Evolutionary conservation across 2,797 vertebrate genomes (phyloP).

Genomic region (Chaenodraco wilsoni): DNA sequence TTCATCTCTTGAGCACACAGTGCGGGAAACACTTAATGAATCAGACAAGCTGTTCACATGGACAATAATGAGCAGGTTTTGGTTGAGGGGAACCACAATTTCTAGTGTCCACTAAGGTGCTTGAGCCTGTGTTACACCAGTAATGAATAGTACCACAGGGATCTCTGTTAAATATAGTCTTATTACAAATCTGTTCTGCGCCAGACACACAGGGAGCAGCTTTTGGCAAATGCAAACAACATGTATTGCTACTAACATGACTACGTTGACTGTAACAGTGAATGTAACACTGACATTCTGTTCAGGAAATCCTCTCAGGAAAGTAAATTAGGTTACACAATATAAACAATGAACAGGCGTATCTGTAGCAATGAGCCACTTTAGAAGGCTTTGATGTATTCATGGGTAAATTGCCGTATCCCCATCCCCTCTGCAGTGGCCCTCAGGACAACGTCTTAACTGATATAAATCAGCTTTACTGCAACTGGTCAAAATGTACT

Average conservation of each 20-base stretch:
- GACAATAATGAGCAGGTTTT: slow-evolving; percentile 83
- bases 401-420: slow-evolving; percentile 73
- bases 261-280: slow-evolving; percentile 24
- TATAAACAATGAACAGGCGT: slow-evolving; percentile 70
- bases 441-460: slow-evolving; percentile 74
- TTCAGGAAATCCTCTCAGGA: slow-evolving; percentile 59
- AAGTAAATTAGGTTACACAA: slow-evolving; percentile 61
- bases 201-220: slow-evolving; percentile 27
- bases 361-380: slow-evolving; percentile 64
- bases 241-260: slow-evolving; percentile 31
- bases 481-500: slow-evolving; percentile 80
- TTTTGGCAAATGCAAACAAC: slow-evolving; percentile 24
- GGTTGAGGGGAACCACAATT: slow-evolving; percentile 78
- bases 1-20: slow-evolving; percentile 71
- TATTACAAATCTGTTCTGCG: slow-evolving; percentile 68
- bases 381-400: slow-evolving; percentile 75
- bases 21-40: slow-evolving; percentile 79
- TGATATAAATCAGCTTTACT: slow-evolving; percentile 82
- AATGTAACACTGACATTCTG: slow-evolving; percentile 35
- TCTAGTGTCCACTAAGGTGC: slow-evolving; percentile 70
- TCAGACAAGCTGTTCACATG: slow-evolving; percentile 80
- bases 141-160: slow-evolving; percentile 73
- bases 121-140: slow-evolving; percentile 67
- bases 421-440: slow-evolving; percentile 41
- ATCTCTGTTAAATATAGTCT: slow-evolving; percentile 66